phyloP scores from a whole-genome alignment of 1,140 invertebrate genomes.

The Rhagoletis pomonella region DNA sequence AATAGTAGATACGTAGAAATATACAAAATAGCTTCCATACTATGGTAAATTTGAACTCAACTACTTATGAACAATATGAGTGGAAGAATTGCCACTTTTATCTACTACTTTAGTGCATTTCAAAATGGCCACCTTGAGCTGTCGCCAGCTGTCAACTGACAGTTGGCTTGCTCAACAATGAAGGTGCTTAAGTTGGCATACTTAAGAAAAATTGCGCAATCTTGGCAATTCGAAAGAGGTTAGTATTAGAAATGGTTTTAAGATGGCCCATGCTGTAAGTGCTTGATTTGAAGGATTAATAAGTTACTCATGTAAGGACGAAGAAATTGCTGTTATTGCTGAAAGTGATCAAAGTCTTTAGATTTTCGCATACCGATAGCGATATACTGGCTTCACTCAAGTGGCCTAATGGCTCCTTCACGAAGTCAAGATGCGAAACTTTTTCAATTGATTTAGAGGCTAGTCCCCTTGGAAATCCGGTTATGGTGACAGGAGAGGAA shows the following conservation, averaged over 20 bases:
- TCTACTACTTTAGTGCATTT: background rate
- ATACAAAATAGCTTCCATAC: background rate
- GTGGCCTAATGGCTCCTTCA: too few species aligned
- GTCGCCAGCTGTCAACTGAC: constrained; percentile 28
- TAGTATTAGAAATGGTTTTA: background rate
- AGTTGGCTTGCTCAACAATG: constrained; percentile 25
- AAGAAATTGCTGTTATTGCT: too few species aligned
- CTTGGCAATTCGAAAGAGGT: background rate
- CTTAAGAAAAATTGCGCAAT: background rate
- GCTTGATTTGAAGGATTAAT: background rate
- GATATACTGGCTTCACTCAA: too few species aligned
- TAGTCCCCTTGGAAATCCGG: too few species aligned
- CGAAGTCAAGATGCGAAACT: too few species aligned
- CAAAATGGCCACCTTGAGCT: constrained; percentile 45
- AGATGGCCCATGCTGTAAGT: background rate
- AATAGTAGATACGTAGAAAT: background rate
- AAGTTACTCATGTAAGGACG: too few species aligned
- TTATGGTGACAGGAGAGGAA: too few species aligned
- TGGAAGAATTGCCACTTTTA: constrained; percentile 31
- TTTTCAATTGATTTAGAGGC: too few species aligned
- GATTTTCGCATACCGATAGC: too few species aligned
- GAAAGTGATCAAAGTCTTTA: too few species aligned
- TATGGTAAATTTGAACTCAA: background rate
- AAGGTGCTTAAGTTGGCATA: background rate
- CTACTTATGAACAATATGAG: constrained; percentile 27